Evolutionary conservation across 2,797 vertebrate genomes (phyloP).

Genomic region (Pseudochirops cupreus): DNA sequence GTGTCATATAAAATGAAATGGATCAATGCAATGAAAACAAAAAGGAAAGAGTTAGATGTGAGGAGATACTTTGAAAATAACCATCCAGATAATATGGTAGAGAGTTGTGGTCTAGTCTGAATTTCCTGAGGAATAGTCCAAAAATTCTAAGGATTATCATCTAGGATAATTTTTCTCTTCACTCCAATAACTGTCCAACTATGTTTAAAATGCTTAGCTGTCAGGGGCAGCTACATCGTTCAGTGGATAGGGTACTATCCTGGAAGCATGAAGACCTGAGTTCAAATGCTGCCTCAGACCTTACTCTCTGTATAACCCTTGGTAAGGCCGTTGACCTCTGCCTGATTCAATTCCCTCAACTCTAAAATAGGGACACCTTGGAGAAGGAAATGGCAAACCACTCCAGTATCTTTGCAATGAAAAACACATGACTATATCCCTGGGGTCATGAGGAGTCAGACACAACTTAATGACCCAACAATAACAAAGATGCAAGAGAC

Average conservation of each 20-base stretch:
- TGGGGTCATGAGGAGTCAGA: background rate
- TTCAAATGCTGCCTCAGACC: background rate
- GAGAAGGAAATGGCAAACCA: background rate
- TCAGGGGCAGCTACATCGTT: rapidly evolving
- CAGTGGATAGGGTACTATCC: background rate
- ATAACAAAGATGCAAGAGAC: background rate
- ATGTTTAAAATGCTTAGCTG: background rate
- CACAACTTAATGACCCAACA: background rate
- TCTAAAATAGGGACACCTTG: background rate
- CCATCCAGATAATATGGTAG: no score
- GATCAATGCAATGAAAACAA: no score
- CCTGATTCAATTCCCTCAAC: background rate
- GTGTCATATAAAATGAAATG: no score
- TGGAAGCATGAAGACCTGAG: background rate
- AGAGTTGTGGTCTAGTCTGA: no score
- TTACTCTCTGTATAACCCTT: background rate
- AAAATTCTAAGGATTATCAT: no score
- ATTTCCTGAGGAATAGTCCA: no score
- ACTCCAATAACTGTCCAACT: background rate
- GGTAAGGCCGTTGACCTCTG: background rate
- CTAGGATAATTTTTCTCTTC: background rate
- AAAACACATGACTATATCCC: background rate
- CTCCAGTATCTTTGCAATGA: background rate
- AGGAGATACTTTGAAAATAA: no score
- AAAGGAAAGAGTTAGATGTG: no score